These are phyloP conservation scores for Agriopis marginaria DNA, from an alignment of 2,888 invertebrate species.

Conservation along the genomic window DNA sequence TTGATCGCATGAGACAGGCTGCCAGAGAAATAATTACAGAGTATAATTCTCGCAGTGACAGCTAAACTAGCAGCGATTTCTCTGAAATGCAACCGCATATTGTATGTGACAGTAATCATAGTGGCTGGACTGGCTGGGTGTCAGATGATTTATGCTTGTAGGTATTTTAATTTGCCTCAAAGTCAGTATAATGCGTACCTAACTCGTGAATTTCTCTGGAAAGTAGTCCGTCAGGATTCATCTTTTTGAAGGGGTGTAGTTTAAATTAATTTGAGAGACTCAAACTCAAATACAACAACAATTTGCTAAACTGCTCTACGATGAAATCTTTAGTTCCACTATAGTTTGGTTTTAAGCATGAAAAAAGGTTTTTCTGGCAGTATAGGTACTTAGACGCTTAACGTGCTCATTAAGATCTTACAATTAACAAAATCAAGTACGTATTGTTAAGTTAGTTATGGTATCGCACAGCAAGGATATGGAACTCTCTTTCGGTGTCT, in stretches of 20 bases:
- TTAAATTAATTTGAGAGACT: background rate
- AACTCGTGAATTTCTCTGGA: background rate
- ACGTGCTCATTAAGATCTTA: too few species aligned
- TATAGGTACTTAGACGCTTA: too few species aligned
- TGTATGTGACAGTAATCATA: constrained; percentile 32
- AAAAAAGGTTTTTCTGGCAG: too few species aligned
- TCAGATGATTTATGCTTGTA: constrained; percentile 17
- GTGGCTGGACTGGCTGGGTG: background rate
- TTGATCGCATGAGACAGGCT: constrained; percentile 6
- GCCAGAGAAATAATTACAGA: constrained; percentile 18
- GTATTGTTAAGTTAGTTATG: too few species aligned
- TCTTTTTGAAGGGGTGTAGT: background rate
- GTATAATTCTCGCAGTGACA: constrained; percentile 13
- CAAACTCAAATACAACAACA: too few species aligned
- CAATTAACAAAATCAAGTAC: too few species aligned
- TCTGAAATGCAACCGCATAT: constrained; percentile 29
- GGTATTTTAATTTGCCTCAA: background rate
- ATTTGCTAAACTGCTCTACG: too few species aligned
- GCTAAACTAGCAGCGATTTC: constrained; percentile 21
- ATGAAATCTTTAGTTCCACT: too few species aligned
- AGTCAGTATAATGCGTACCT: background rate
- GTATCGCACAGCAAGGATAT: too few species aligned
- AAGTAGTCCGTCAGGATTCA: background rate
- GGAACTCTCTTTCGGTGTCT: too few species aligned
- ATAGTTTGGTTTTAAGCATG: too few species aligned